Conservation (phyloP, 2,797 vertebrate genomes). For the Epinephelus malabaricus region DNA sequence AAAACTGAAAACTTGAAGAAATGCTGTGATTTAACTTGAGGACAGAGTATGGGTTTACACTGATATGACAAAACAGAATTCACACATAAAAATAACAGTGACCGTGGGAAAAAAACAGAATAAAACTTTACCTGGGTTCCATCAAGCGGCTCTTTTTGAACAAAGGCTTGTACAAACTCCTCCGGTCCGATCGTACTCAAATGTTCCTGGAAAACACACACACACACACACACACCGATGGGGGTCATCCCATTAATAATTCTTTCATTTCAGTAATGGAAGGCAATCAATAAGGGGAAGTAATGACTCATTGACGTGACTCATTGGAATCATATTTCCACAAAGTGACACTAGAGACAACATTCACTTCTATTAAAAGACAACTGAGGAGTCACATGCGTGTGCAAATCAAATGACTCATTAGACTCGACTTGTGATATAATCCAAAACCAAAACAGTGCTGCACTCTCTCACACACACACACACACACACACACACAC, state of each 20-base stretch:
- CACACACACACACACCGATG: slow-evolving; percentile 21
- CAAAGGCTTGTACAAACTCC: slow-evolving; percentile 96
- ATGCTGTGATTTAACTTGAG: not conserved
- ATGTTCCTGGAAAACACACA: slow-evolving; percentile 89
- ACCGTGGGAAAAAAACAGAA: not conserved
- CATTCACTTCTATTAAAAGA: slow-evolving; percentile 67
- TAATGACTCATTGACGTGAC: slow-evolving; percentile 74
- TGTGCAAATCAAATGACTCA: slow-evolving; percentile 62
- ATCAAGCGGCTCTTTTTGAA: slow-evolving; percentile 94
- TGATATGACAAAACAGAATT: not conserved
- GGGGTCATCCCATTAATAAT: slow-evolving; percentile 62
- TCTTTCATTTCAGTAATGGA: slow-evolving; percentile 79
- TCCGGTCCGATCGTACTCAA: slow-evolving; percentile 95
- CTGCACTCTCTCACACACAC: slow-evolving; percentile 4
- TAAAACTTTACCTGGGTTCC: slow-evolving; percentile 90
- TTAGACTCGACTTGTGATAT: slow-evolving; percentile 20
- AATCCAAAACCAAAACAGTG: slow-evolving; percentile 29
- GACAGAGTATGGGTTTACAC: not conserved
- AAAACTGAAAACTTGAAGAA: slow-evolving; percentile 8
- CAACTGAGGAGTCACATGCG: slow-evolving; percentile 15
- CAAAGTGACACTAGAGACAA: slow-evolving; percentile 55
- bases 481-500: not conserved
- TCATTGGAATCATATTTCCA: slow-evolving; percentile 70
- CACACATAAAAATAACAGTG: not conserved
- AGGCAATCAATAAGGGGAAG: slow-evolving; percentile 74